Evolutionary conservation across 1,140 invertebrate species (phyloP), one percentile per base, ranked within the genome.

Genomic region (Harpegnathos saltator): DNA sequence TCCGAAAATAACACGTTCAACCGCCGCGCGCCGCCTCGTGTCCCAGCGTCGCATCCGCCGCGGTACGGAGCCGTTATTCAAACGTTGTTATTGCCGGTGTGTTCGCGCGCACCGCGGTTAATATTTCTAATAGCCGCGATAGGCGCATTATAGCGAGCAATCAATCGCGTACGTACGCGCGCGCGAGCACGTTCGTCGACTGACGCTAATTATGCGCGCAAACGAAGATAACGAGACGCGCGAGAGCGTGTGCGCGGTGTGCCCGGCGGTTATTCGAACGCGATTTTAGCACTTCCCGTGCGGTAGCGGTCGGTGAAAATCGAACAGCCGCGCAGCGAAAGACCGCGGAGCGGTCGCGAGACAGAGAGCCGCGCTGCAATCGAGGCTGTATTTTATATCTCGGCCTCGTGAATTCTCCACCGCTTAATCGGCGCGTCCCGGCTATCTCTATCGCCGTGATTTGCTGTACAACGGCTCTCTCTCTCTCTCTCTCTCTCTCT

Each of bases 331-430:
- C 19, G 29, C 29, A 33, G 38, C 12, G 17, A 26, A 68, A 68
- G 68, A 9, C 38, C 38, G 7, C 24, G 29, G 26, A 68, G 44
- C 50, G 44, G 1, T 9, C 9, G 26, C 50, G 7, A 58, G n/a
- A n/a, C n/a, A n/a, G n/a, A n/a, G n/a, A n/a, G n/a, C 11, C 7
- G 38, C 9, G 26, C 54, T 14, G 19, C 50, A 78, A 78, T 66
- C 56, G 68, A 78, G 68, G 5, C n/a, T n/a, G n/a, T 78, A 68
- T 69, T 69, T 52, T 68, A 56, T 66, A 15, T 9, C 38, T 3
- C 11, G 54, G 17, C 38, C 4, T 11, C 50, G 44, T 78, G 56
- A 78, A 78, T 68, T 78, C 12, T 68, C 17, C 1, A 7, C 33
- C 22, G 14, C 19, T 56, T 68, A 78, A 68, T 68, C 7, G 44